Percentiles rank a stretch among this genome's conserved stretches.
Conservation (phyloP, 1,140 invertebrate genomes). For the Stegodyphus mimosarum region DNA sequence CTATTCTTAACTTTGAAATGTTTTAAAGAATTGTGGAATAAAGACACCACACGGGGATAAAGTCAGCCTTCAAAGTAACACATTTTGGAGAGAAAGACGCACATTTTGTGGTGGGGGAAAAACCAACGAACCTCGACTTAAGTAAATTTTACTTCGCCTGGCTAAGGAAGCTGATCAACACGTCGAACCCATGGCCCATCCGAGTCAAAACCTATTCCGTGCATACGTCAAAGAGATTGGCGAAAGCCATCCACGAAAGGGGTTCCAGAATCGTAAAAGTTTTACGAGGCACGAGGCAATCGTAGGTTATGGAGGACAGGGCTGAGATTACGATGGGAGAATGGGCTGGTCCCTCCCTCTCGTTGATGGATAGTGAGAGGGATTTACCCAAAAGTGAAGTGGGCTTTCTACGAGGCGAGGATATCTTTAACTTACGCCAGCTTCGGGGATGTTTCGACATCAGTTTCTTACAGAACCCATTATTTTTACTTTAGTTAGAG, state of each 20-base stretch:
- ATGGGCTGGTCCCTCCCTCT: background rate
- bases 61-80: too few species aligned
- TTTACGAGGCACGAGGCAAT: conserved; percentile 13
- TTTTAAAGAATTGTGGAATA: too few species aligned
- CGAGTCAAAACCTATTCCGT: background rate
- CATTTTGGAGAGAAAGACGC: too few species aligned
- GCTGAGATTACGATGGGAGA: conserved; percentile 4
- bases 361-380: background rate
- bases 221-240: conserved; percentile 8
- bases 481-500: too few species aligned
- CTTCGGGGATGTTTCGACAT: too few species aligned
- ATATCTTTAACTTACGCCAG: too few species aligned
- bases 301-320: conserved; percentile 6
- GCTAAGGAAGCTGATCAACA: background rate
- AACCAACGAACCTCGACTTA: too few species aligned
- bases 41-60: too few species aligned
- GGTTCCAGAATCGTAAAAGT: background rate
- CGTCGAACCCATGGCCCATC: background rate
- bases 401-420: background rate
- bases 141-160: background rate
- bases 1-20: too few species aligned
- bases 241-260: background rate
- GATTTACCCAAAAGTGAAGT: background rate
- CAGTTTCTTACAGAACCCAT: too few species aligned
- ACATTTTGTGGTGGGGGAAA: too few species aligned